Conservation (phyloP, 37 sponge, comb jelly and placozoan genomes). For the Eunapius fragilis region DNA sequence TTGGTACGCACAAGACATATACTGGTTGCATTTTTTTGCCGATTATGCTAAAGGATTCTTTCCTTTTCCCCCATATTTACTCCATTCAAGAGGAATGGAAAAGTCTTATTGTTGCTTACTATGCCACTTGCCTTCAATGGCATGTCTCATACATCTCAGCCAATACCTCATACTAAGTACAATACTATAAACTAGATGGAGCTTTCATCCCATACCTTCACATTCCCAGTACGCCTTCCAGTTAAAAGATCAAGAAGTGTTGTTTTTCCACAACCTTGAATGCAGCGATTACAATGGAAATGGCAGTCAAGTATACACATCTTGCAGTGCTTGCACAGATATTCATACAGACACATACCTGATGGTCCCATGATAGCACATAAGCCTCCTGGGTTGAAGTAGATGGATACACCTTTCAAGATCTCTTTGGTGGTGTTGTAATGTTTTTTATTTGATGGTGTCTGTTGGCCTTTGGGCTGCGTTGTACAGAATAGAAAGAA, state of each 20-base stretch:
- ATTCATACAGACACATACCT: slow-evolving; percentile 19
- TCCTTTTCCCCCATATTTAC: too few species aligned
- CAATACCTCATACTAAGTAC: neutral
- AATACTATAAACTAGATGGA: neutral
- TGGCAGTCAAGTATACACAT: neutral
- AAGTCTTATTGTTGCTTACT: too few species aligned
- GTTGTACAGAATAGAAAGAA: neutral
- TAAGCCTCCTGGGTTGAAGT: slow-evolving; percentile 89
- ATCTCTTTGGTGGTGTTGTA: slow-evolving; percentile 41
- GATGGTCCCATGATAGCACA: slow-evolving; percentile 93
- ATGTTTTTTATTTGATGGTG: neutral
- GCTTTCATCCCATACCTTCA: slow-evolving; percentile 11
- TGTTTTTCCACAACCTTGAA: slow-evolving; percentile 79
- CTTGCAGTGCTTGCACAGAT: neutral
- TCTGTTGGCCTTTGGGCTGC: neutral
- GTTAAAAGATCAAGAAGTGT: slow-evolving; percentile 76
- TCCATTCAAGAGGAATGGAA: too few species aligned
- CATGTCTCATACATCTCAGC: neutral
- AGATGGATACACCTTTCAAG: slow-evolving; percentile 66
- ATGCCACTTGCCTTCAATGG: too few species aligned
- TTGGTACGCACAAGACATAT: too few species aligned
- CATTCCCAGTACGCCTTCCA: slow-evolving; percentile 47
- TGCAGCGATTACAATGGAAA: too few species aligned
- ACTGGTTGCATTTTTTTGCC: too few species aligned
- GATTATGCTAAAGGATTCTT: too few species aligned